Conservation (phyloP, 2,888 invertebrate genomes). For the Rotaria socialis region DNA sequence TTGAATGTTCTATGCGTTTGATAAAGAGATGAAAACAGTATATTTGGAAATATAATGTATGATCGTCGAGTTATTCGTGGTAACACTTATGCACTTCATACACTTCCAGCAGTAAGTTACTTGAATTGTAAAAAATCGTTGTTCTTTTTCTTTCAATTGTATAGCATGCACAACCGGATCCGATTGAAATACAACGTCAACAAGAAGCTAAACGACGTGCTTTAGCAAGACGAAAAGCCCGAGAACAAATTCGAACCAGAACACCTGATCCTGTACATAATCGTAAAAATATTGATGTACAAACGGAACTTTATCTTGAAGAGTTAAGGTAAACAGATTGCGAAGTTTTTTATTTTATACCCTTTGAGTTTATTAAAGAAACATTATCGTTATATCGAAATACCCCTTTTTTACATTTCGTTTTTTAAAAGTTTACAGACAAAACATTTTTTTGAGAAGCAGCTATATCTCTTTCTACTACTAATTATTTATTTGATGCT, state of each 20-base stretch:
- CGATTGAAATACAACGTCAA: conserved; percentile 61
- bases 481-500: too few species aligned
- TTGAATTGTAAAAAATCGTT: neutral
- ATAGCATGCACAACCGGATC: conserved; percentile 65
- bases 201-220: conserved; percentile 71
- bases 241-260: conserved; percentile 65
- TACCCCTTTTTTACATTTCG: too few species aligned
- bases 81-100: conserved; percentile 68
- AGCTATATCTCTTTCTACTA: too few species aligned
- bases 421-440: too few species aligned
- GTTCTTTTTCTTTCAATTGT: conserved; percentile 43
- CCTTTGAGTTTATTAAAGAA: too few species aligned
- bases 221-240: conserved; percentile 70
- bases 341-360: neutral
- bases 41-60: conserved; percentile 79
- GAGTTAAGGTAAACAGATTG: conserved; percentile 64
- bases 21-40: conserved; percentile 35
- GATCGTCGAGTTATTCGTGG: conserved; percentile 80
- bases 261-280: conserved; percentile 77
- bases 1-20: neutral
- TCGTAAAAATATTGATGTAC: conserved; percentile 77
- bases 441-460: too few species aligned
- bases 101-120: conserved; percentile 57
- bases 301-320: conserved; percentile 82
- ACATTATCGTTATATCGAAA: too few species aligned